Evolutionary conservation across 2,797 vertebrate genomes (phyloP).

Genomic region (Perodicticus potto): DNA sequence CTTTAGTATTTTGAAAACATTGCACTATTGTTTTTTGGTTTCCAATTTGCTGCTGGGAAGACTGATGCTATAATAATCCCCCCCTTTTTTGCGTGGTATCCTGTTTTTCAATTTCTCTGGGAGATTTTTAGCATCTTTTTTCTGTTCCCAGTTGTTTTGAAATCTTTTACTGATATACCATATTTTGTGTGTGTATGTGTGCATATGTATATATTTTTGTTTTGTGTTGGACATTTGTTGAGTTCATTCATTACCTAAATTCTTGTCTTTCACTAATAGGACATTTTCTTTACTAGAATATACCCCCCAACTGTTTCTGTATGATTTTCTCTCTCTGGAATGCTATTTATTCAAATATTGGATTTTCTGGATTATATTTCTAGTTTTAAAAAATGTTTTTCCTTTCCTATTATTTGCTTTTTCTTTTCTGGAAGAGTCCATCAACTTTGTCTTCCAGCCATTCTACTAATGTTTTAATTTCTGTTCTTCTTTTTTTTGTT

Average conservation of each 20-base stretch:
- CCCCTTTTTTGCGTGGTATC: background rate
- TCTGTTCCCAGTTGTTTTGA: conserved; percentile 28
- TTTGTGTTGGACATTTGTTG: background rate
- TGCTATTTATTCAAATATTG: background rate
- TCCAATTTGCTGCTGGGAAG: background rate
- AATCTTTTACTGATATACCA: background rate
- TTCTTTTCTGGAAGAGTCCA: background rate
- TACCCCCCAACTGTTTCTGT: background rate
- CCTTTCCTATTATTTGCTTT: background rate
- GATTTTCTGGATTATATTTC: background rate
- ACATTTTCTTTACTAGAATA: background rate
- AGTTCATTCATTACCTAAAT: background rate
- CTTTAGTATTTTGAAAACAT: background rate
- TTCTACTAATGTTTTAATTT: background rate
- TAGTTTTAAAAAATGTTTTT: background rate
- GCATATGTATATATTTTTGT: background rate
- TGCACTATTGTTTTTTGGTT: background rate
- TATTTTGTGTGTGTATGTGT: background rate
- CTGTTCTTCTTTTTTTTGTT: background rate
- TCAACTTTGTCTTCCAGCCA: background rate
- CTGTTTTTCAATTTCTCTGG: background rate
- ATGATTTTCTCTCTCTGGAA: background rate
- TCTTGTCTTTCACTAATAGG: background rate
- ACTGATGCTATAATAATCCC: background rate
- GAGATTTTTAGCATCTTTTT: conserved; percentile 5